These are phyloP conservation scores for Hesperia comma DNA, from an alignment of 2,888 invertebrate genomes.

Conservation along the genomic window DNA sequence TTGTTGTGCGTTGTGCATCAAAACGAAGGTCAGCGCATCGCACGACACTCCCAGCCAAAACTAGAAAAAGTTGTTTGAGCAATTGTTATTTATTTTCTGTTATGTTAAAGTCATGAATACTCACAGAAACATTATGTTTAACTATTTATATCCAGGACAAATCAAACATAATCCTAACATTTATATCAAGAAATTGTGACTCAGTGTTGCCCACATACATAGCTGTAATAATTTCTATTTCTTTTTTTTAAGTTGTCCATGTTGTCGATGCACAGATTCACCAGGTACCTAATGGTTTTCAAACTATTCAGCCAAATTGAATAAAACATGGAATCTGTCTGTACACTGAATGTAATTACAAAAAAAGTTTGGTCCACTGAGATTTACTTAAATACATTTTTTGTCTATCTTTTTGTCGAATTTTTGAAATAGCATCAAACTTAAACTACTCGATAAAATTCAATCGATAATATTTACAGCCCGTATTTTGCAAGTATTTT, in stretches of 20 bases:
- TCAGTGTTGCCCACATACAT: constrained; percentile 60
- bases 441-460: too few relatives aligned
- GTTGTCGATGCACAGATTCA: background rate
- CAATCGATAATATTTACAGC: too few relatives aligned
- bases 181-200: constrained; percentile 73
- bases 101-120: constrained; percentile 63
- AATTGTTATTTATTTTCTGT: constrained; percentile 50
- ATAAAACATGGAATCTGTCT: too few relatives aligned
- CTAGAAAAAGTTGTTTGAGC: constrained; percentile 51
- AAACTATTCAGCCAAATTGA: constrained; percentile 18
- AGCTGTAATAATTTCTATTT: constrained; percentile 39
- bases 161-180: constrained; percentile 80
- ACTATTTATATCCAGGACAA: constrained; percentile 72
- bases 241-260: constrained; percentile 6
- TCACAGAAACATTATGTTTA: constrained; percentile 79
- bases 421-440: too few relatives aligned
- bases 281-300: constrained; percentile 1
- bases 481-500: too few relatives aligned
- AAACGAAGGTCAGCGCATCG: constrained; percentile 84
- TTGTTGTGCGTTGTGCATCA: constrained; percentile 85
- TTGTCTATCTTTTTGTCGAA: too few relatives aligned
- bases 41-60: constrained; percentile 76
- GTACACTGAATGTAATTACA: too few relatives aligned
- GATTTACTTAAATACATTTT: too few relatives aligned
- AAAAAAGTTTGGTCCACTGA: too few relatives aligned